Evolutionary conservation across 2,113 vertebrate genomes (phyloP).

Genomic region (Syngnathus typhle): DNA sequence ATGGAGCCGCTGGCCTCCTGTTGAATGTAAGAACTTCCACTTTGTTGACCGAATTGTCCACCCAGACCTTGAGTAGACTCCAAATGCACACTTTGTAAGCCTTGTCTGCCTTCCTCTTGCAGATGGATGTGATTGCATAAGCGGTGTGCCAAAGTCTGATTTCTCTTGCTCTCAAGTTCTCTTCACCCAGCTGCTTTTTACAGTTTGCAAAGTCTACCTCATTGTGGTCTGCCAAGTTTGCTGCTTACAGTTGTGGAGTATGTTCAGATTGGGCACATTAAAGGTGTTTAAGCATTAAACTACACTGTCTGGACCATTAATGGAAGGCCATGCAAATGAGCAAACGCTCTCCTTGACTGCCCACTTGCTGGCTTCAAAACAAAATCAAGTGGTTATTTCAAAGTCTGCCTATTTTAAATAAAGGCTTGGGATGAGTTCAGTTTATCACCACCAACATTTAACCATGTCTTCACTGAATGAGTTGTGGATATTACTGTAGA

Average conservation of each 20-base stretch:
- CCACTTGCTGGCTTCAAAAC: background rate
- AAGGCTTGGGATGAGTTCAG: no score
- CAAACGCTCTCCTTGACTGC: background rate
- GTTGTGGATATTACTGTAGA: no score
- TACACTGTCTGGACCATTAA: conserved; percentile 18
- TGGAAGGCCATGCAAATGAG: background rate
- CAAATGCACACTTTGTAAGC: conserved; percentile 57
- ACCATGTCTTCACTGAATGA: no score
- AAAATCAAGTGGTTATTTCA: background rate
- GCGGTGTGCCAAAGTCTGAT: conserved; percentile 95
- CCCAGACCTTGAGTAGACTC: conserved; percentile 72
- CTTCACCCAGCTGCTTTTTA: conserved; percentile 92
- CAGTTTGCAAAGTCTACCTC: conserved; percentile 98
- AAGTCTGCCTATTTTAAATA: background rate
- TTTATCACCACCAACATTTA: no score
- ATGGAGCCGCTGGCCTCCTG: conserved; percentile 71
- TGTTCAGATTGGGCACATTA: conserved; percentile 96
- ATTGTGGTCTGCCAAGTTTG: conserved; percentile 95
- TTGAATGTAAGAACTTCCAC: conserved; percentile 74
- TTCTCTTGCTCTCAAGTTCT: conserved; percentile 61
- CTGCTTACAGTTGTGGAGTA: conserved; percentile 93
- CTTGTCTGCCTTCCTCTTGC: conserved; percentile 63
- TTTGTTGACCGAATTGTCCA: conserved; percentile 56
- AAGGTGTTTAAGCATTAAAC: conserved; percentile 96
- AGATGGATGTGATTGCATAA: conserved; percentile 71